These are phyloP conservation scores for Cyprinodon brontotheroides DNA, from an alignment of 2,113 vertebrate species.

Conservation along the genomic window DNA sequence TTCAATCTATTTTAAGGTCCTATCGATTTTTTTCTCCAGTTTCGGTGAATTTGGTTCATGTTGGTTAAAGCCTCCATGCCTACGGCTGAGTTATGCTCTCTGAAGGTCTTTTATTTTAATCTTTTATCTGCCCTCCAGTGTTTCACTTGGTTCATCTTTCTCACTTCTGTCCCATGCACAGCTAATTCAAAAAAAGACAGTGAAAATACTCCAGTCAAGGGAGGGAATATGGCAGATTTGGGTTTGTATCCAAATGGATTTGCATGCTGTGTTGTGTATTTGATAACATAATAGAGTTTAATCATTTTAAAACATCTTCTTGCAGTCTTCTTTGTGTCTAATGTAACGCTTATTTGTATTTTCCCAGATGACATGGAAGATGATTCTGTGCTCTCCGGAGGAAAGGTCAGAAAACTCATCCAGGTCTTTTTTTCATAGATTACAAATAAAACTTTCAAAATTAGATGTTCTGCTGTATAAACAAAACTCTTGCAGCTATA, in stretches of 20 bases:
- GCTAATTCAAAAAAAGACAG: conserved; percentile 95
- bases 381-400: conserved; percentile 87
- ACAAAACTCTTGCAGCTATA: too few species aligned
- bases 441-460: too few species aligned
- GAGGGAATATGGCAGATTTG: conserved; percentile 89
- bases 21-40: conserved; percentile 16
- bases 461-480: too few species aligned
- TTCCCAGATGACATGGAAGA: conserved; percentile 94
- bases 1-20: conserved; percentile 21
- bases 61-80: conserved; percentile 16
- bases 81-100: conserved; percentile 12
- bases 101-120: neutral
- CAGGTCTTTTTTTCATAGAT: neutral
- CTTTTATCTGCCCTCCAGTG: neutral
- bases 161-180: conserved; percentile 55
- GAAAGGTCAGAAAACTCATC: conserved; percentile 83
- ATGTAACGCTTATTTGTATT: neutral
- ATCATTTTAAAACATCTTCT: neutral
- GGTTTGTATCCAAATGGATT: conserved; percentile 74
- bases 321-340: neutral
- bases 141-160: neutral
- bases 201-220: conserved; percentile 92
- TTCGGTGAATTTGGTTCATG: conserved; percentile 9
- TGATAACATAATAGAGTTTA: neutral
- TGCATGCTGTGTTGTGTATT: conserved; percentile 1